Base-by-base conservation (phyloP, 2,113 vertebrate genomes). In the Triplophysa dalaica region DNA sequence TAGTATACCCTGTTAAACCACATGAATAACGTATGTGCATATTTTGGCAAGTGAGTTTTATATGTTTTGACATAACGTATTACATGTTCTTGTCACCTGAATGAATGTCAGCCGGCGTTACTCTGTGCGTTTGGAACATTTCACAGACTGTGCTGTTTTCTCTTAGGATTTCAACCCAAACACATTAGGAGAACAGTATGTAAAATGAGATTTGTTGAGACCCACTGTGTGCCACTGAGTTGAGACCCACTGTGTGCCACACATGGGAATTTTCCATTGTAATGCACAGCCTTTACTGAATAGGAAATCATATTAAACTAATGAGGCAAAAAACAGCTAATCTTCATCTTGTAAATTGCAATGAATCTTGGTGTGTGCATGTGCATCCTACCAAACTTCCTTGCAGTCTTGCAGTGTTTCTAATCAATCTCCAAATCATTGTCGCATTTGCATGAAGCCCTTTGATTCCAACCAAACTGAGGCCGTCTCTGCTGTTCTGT, bases 381-480 rank as follows among this genome's bases (percentile, higher is more conserved):
- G 24, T 43, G 22, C 12, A 0, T 77, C 48, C 14, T 52, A 76
- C 12, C 48, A 66, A n/a, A 65, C 52, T 60, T 73, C 12, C 29
- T 58, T 73, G 12, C 70, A 56, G 50, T 50, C 43, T 33, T 10
- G 0, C 9, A 17, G 38, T 41, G 60, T 29, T 52, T 61, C 45
- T 73, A 73, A 73, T 33, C 72, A 76, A 56, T 75, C 56, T 63
- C 33, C 21, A 82, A 88, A 87, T 88, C 77, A 84, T 78, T 88
- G 77, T 81, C 84, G 68, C 70, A 76, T 88, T 81, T 74, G 54
- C 54, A 85, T 74, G 80, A 1, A 84, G 81, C 82, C 80, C 86
- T 89, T 90, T 87, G 87, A 90, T 90, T 88, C 84, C 80, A 63
- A 0, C 29, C 81, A 85, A 82, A 83, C 87, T 86, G 17, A 77